Conservation (phyloP, 2,797 vertebrate genomes). For the Macroramphosus scolopax region DNA sequence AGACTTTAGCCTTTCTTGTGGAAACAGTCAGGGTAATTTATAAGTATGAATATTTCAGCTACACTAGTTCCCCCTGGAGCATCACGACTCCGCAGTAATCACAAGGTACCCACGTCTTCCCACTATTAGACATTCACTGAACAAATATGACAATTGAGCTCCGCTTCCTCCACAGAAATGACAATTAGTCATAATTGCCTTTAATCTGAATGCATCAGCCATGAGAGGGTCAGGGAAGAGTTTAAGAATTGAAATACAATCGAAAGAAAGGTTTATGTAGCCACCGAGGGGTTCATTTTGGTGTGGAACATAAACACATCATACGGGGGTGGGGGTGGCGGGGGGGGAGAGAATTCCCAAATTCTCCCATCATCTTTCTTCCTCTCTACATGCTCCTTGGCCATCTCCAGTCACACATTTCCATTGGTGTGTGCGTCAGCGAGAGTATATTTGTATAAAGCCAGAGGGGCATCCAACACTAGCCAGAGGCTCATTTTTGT, state of each 20-base stretch:
- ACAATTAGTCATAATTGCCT: constrained; percentile 68
- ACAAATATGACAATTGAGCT: constrained; percentile 65
- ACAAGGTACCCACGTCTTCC: constrained; percentile 41
- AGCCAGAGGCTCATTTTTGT: constrained; percentile 77
- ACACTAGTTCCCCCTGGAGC: constrained; percentile 57
- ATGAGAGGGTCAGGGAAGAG: constrained; percentile 46
- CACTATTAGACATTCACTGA: constrained; percentile 53
- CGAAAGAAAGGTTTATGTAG: constrained; percentile 9
- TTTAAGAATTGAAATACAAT: constrained; percentile 37
- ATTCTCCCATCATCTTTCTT: constrained; percentile 59
- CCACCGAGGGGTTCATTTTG: neutral
- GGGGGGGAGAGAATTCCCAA: no score
- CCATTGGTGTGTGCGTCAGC: constrained; percentile 62
- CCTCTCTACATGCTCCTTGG: constrained; percentile 47
- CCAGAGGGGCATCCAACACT: constrained; percentile 55
- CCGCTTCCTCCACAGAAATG: constrained; percentile 54
- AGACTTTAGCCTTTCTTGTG: no score
- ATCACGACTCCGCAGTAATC: constrained; percentile 61
- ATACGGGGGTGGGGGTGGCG: no score
- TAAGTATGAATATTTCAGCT: constrained; percentile 61
- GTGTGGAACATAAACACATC: neutral
- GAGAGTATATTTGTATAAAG: constrained; percentile 62
- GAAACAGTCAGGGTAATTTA: no score
- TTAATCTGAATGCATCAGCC: constrained; percentile 71
- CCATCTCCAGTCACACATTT: constrained; percentile 66